Base-by-base conservation (phyloP, 2,113 vertebrate species). In the Orthonyx spaldingii region DNA sequence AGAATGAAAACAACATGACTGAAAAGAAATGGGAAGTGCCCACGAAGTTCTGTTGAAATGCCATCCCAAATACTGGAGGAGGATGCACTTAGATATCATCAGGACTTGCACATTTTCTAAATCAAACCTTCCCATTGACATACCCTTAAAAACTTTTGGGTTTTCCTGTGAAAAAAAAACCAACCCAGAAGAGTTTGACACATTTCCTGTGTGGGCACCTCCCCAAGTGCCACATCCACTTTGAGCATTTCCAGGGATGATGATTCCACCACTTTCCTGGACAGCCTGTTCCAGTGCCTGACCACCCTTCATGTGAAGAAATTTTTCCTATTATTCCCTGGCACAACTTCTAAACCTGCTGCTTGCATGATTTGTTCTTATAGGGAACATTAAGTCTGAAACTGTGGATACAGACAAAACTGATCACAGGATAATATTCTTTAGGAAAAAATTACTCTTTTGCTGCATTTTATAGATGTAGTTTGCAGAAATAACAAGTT, bases 401-500 rank as follows among this genome's bases (percentile, higher is more conserved):
- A 47, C 64, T 70, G 63, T 64, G 68, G 47, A 41, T 66, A n/a
- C 55, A 85, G 79, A 30, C 39, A 28, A 37, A 90, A 55, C 8
- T 71, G 76, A 81, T 93, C 60, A 41, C 27, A 65, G 53, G 47
- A 55, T 91, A 63, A 47, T 72, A 85, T 83, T 83, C 79, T 94
- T 64, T 69, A 85, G 53, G 65, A 1, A 37, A 93, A 91, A 82
- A 91, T 52, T 30, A 65, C 22, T 60, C 18, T 86, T 77, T 83
- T 69, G 16, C 39, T 82, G 32, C 11, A 1, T 70, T 97, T 94
- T 94, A 63, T 90, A 84, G 88, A 28, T 37, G 47, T 11, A 94
- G 61, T 93, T 96, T 93, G 89, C 82, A 90, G 93, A 96, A 96
- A 95, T 79, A 95, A 85, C 68, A 95, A 55, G 60, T 89, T 79